Evolutionary conservation across 1,140 invertebrate genomes (phyloP).

Genomic region (Whitmania pigra): DNA sequence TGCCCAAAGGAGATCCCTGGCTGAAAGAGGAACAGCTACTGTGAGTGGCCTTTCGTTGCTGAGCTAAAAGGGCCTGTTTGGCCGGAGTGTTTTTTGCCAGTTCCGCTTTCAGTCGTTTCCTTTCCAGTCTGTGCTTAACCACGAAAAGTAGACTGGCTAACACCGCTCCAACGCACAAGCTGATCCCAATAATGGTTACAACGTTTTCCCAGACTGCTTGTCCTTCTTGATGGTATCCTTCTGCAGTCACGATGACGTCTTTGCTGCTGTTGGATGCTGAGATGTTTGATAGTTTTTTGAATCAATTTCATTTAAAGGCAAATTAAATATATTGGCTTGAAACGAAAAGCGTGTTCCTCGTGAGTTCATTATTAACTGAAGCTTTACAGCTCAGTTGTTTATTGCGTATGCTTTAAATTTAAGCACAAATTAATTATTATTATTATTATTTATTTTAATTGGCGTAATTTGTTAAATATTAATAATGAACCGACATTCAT

Average conservation of each 20-base stretch:
- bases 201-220: constrained; percentile 20
- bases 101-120: constrained; percentile 5
- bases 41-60: not conserved
- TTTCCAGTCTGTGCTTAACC: not conserved
- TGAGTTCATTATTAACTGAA: no score
- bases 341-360: no score
- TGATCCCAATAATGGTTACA: constrained; percentile 22
- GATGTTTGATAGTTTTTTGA: not conserved
- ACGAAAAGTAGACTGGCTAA: constrained; percentile 16
- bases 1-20: no score
- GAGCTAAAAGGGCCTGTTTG: constrained; percentile 18
- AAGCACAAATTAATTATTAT: no score
- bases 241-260: not conserved
- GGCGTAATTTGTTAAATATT: no score
- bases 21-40: no score
- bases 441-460: no score
- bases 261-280: not conserved
- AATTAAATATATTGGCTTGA: no score
- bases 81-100: constrained; percentile 12
- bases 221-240: not conserved
- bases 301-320: not conserved
- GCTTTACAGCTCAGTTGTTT: no score
- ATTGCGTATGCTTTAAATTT: no score
- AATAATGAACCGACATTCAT: no score
- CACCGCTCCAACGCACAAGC: constrained; percentile 20